Evolutionary conservation across 53 echinoderm and acorn worm genomes (phyloP).

Genomic region (Pentamera pediparva): DNA sequence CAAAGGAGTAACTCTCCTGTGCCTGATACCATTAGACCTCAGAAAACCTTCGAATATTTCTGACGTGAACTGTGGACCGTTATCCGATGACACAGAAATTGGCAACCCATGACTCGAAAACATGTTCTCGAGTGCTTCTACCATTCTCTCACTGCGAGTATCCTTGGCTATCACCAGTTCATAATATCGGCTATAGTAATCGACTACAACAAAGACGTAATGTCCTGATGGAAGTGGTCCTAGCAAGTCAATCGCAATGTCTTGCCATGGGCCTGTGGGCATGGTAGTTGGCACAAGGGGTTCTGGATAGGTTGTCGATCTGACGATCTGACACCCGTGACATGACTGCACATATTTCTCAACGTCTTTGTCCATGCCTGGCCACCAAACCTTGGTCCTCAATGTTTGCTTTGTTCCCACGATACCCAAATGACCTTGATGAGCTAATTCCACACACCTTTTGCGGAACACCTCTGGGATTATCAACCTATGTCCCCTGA

Average conservation of each 20-base stretch:
- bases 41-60: conserved; percentile 17
- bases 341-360: conserved; percentile 33
- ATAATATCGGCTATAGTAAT: conserved; percentile 41
- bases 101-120: conserved; percentile 39
- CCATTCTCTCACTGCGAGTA: conserved; percentile 24
- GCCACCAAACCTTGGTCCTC: conserved; percentile 62
- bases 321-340: conserved; percentile 11
- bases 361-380: conserved; percentile 47
- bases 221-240: conserved; percentile 35
- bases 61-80: conserved; percentile 46
- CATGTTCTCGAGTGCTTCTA: conserved; percentile 41
- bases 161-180: conserved; percentile 36
- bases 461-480: conserved; percentile 8
- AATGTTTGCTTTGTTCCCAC: conserved; percentile 45
- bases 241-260: conserved; percentile 8
- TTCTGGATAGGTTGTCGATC: conserved; percentile 6
- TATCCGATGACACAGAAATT: conserved; percentile 23
- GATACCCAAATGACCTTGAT: conserved; percentile 40
- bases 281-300: not conserved
- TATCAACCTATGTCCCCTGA: conserved; percentile 1
- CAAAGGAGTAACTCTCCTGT: conserved; percentile 31
- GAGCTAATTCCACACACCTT: conserved; percentile 38
- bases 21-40: conserved; percentile 28
- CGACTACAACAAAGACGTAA: conserved; percentile 30
- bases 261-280: conserved; percentile 37